Percentiles rank a stretch among this genome's conserved stretches.
phyloP scores from a whole-genome alignment of 2,113 vertebrate genomes.

The Tretioscincus oriximinensis region DNA sequence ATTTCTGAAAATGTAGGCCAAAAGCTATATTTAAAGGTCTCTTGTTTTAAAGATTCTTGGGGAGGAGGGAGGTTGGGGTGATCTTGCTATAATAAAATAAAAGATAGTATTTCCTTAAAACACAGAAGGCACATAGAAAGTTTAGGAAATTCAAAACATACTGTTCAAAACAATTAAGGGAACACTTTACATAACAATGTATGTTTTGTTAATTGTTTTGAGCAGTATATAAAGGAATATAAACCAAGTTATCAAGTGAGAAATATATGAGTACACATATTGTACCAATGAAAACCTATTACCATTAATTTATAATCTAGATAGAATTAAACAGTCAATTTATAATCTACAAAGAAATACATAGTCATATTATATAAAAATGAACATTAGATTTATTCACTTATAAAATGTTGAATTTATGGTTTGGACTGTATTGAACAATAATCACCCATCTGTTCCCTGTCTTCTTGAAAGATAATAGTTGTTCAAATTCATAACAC shows the following conservation, averaged over 20 bases:
- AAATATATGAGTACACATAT: neutral
- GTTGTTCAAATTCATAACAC: conserved; percentile 28
- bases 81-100: no score
- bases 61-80: no score
- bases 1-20: neutral
- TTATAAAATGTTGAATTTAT: conserved; percentile 13
- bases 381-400: neutral
- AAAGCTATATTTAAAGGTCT: neutral
- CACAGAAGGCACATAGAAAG: no score
- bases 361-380: neutral
- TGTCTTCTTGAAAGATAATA: neutral
- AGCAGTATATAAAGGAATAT: neutral
- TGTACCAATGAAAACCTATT: neutral
- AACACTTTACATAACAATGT: no score
- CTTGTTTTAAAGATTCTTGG: neutral
- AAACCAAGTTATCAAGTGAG: neutral
- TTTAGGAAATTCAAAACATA: neutral
- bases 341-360: neutral
- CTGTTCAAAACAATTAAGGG: no score
- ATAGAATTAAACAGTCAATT: neutral
- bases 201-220: no score
- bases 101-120: no score
- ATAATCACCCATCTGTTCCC: conserved; percentile 19
- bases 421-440: conserved; percentile 4
- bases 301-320: neutral